phyloP scores from a whole-genome alignment of 53 echinoderm and acorn worm species.

The Pentamera pediparva region DNA sequence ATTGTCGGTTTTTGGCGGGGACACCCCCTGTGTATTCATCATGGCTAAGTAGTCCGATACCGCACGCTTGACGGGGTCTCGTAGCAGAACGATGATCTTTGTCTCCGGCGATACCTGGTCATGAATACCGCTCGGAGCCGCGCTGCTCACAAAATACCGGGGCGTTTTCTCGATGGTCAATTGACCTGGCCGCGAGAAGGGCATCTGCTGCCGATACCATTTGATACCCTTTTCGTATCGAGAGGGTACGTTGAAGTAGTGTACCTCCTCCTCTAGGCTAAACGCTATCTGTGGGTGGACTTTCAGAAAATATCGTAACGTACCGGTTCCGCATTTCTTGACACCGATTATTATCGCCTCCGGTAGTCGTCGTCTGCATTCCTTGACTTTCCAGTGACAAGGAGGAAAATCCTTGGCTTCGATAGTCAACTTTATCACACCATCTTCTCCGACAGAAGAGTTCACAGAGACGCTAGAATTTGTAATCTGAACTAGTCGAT shows the following conservation, averaged over 20 bases:
- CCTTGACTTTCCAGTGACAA: neutral
- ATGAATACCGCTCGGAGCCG: neutral
- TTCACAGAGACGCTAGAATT: neutral
- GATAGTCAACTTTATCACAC: neutral
- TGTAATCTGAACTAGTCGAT: neutral
- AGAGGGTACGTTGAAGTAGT: constrained; percentile 25
- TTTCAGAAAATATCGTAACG: constrained; percentile 23
- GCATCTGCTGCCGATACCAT: neutral
- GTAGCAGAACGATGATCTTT: constrained; percentile 27
- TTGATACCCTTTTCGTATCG: constrained; percentile 4
- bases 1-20: neutral
- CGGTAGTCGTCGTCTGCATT: constrained; percentile 6
- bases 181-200: constrained; percentile 15
- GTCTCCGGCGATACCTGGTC: constrained; percentile 4
- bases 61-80: constrained; percentile 26
- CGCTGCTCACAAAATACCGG: constrained; percentile 15
- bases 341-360: constrained; percentile 28
- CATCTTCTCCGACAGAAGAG: neutral
- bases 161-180: constrained; percentile 31
- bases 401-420: neutral
- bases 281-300: constrained; percentile 23
- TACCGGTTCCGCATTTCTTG: constrained; percentile 32
- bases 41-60: constrained; percentile 29
- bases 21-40: neutral
- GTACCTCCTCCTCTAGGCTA: constrained; percentile 6